Conservation (phyloP, 1,140 invertebrate species). For the Drosophila jambulina region DNA sequence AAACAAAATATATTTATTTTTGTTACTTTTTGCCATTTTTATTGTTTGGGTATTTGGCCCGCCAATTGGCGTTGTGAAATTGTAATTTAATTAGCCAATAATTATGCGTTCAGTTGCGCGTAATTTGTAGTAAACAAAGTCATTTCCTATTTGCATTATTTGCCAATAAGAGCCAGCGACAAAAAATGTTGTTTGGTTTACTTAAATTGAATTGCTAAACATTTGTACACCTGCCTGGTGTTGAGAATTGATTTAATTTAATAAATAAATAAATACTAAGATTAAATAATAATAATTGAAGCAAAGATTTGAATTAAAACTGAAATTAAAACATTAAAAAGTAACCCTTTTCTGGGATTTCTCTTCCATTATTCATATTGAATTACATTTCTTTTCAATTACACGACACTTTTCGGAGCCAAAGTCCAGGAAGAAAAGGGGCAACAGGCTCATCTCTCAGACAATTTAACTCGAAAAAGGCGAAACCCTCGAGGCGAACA, state of each 20-base stretch:
- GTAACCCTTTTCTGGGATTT: slow-evolving; percentile 7
- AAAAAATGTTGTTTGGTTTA: slow-evolving; percentile 7
- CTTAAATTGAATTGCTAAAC: slow-evolving; percentile 35
- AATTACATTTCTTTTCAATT: slow-evolving; percentile 65
- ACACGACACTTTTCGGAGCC: slow-evolving; percentile 40
- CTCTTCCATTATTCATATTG: slow-evolving; percentile 9
- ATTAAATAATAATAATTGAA: slow-evolving; percentile 3
- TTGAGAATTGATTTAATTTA: slow-evolving; percentile 6
- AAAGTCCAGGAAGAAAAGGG: slow-evolving; percentile 7
- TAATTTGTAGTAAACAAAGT: slow-evolving; percentile 57
- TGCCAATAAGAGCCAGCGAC: slow-evolving; percentile 21
- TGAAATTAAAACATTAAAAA: not conserved
- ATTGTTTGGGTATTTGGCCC: slow-evolving; percentile 21
- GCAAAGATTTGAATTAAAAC: no score
- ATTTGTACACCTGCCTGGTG: slow-evolving; percentile 9
- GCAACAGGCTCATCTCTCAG: slow-evolving; percentile 59
- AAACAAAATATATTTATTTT: slow-evolving; percentile 23
- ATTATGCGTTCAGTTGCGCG: slow-evolving; percentile 52
- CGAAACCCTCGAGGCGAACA: slow-evolving; percentile 24
- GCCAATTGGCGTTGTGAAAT: slow-evolving; percentile 35
- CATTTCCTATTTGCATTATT: slow-evolving; percentile 52
- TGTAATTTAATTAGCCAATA: slow-evolving; percentile 70
- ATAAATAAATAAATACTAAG: not conserved
- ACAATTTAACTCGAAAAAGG: slow-evolving; percentile 57
- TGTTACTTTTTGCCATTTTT: slow-evolving; percentile 19